Conservation (phyloP, 1,140 invertebrate species). For the Drosophila repletoides region DNA sequence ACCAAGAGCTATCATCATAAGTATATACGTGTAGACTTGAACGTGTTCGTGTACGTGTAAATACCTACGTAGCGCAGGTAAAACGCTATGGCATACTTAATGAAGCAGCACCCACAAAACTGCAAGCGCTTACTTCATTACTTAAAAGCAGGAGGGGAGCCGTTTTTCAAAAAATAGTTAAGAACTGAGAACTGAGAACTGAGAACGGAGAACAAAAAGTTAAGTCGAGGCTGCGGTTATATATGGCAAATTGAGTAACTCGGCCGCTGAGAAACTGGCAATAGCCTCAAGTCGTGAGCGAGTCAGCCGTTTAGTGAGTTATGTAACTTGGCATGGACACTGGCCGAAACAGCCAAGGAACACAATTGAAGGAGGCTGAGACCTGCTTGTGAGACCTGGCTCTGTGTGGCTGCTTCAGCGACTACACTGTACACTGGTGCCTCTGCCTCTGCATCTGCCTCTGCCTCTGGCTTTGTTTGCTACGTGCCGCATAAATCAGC, state of each 20-base stretch:
- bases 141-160: conserved; percentile 34
- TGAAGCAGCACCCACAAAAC: conserved; percentile 76
- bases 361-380: conserved; percentile 64
- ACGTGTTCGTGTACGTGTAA: conserved; percentile 1
- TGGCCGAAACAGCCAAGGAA: conserved; percentile 43
- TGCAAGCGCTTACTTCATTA: conserved; percentile 73
- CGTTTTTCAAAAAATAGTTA: conserved; percentile 74
- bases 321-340: conserved; percentile 62
- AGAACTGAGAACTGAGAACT: conserved; percentile 36
- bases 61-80: conserved; percentile 34
- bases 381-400: conserved; percentile 22
- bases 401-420: background rate
- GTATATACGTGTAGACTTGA: background rate
- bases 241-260: conserved; percentile 79
- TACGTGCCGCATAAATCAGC: conserved; percentile 70
- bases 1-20: conserved; percentile 6
- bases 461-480: conserved; percentile 60
- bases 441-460: background rate
- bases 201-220: conserved; percentile 7
- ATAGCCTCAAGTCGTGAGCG: conserved; percentile 67
- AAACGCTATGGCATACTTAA: conserved; percentile 63
- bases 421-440: too few species aligned
- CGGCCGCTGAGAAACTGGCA: conserved; percentile 68
- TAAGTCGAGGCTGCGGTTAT: conserved; percentile 44
- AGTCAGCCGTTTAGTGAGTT: conserved; percentile 56